These are phyloP conservation scores for Tholera decimalis DNA, from an alignment of 2,888 invertebrate species.

Conservation along the genomic window DNA sequence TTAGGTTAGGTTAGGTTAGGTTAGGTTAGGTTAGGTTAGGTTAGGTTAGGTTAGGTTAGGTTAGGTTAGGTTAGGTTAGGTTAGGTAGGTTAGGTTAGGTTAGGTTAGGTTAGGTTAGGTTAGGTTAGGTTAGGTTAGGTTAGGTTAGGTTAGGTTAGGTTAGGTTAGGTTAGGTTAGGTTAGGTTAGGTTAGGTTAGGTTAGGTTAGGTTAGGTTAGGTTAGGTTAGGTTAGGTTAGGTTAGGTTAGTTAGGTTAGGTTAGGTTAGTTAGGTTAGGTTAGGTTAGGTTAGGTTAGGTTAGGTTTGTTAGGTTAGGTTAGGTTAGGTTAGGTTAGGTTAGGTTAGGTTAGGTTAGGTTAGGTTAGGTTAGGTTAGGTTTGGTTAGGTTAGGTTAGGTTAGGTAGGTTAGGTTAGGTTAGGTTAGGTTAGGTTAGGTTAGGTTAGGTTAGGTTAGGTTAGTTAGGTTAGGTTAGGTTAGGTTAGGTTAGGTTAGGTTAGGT, in stretches of 20 bases:
- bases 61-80: slow-evolving; percentile 58
- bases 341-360: slow-evolving; percentile 33
- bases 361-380: slow-evolving; percentile 33
- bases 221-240: slow-evolving; percentile 52
- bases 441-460: slow-evolving; percentile 40
- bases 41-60: slow-evolving; percentile 57
- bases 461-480: slow-evolving; percentile 30
- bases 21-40: slow-evolving; percentile 57
- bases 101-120: slow-evolving; percentile 58
- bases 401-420: too few relatives aligned
- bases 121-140: slow-evolving; percentile 35
- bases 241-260: slow-evolving; percentile 23
- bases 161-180: slow-evolving; percentile 51
- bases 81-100: too few relatives aligned
- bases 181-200: slow-evolving; percentile 54
- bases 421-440: slow-evolving; percentile 34
- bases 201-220: slow-evolving; percentile 36
- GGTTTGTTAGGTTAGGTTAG: slow-evolving; percentile 38
- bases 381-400: slow-evolving; percentile 38
- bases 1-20: slow-evolving; percentile 55
- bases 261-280: slow-evolving; percentile 53
- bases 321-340: slow-evolving; percentile 59
- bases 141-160: slow-evolving; percentile 20
- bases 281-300: slow-evolving; percentile 61
- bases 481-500: slow-evolving; percentile 33